These are phyloP conservation scores for Amblyteles armatorius DNA, from an alignment of 2,888 invertebrate species.

Conservation along the genomic window DNA sequence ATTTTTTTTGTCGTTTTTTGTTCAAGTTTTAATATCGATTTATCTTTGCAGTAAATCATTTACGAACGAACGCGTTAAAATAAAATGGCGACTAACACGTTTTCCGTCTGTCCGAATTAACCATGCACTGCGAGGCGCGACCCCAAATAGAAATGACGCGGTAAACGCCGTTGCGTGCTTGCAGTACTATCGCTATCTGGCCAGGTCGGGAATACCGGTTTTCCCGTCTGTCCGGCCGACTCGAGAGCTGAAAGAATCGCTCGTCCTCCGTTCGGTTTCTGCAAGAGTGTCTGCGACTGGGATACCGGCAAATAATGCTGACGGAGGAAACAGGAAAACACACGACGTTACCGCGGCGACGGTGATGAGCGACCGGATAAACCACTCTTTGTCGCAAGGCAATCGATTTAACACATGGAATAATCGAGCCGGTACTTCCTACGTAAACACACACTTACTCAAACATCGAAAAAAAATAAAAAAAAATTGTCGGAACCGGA, in stretches of 20 bases:
- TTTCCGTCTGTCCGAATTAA: neutral
- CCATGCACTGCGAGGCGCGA: conserved; percentile 3
- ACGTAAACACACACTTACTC: conserved; percentile 16
- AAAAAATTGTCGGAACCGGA: conserved; percentile 18
- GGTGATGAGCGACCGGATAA: conserved; percentile 15
- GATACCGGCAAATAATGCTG: conserved; percentile 46
- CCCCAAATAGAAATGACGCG: conserved; percentile 24
- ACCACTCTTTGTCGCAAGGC: conserved; percentile 12
- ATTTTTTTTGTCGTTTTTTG: neutral
- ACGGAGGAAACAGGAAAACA: conserved; percentile 39
- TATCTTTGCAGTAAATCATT: neutral
- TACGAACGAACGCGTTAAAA: neutral
- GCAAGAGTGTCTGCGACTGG: neutral
- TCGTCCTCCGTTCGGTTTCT: conserved; percentile 9
- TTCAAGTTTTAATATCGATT: neutral
- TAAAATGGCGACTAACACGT: neutral
- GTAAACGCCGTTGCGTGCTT: conserved; percentile 27
- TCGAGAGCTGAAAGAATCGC: conserved; percentile 25
- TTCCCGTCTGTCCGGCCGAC: conserved; percentile 11
- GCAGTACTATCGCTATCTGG: conserved; percentile 10
- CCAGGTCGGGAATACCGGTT: conserved; percentile 57
- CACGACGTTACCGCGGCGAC: conserved; percentile 1
- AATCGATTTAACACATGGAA: conserved; percentile 23
- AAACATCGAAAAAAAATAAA: neutral
- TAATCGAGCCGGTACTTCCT: conserved; percentile 1